These are phyloP conservation scores for Spea multiplicata DNA, from an alignment of 2,113 vertebrate genomes.

Conservation along the genomic window DNA sequence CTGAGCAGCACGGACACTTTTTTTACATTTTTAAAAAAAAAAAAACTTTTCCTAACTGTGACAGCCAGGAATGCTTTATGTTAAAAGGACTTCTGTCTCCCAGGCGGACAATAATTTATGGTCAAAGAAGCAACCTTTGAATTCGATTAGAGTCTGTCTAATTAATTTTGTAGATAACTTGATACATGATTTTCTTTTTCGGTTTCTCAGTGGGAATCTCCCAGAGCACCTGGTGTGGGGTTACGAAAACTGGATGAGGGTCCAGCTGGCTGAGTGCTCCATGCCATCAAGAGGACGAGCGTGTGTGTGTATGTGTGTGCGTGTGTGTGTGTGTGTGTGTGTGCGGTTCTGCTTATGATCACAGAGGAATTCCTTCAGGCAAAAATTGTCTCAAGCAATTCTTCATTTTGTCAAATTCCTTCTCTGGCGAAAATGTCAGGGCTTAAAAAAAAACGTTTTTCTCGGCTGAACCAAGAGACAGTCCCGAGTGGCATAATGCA, in stretches of 20 bases:
- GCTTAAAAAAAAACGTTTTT: too few relatives aligned
- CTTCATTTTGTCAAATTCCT: slow-evolving; percentile 12
- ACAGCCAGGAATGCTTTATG: neutral
- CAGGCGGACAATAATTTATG: neutral
- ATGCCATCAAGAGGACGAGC: slow-evolving; percentile 1
- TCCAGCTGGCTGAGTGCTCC: neutral
- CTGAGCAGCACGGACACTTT: neutral
- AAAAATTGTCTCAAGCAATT: slow-evolving; percentile 5
- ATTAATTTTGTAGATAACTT: slow-evolving; percentile 7
- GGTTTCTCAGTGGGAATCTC: slow-evolving; percentile 1
- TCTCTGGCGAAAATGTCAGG: neutral
- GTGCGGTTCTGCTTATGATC: slow-evolving; percentile 12
- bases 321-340: too few relatives aligned
- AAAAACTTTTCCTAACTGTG: too few relatives aligned
- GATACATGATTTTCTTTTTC: neutral
- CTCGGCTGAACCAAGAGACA: too few relatives aligned
- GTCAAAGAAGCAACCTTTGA: neutral
- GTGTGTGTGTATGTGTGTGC: neutral
- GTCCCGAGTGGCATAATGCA: too few relatives aligned
- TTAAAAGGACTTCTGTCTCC: neutral
- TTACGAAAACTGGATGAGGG: neutral
- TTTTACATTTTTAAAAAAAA: neutral
- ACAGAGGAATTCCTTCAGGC: slow-evolving; percentile 19
- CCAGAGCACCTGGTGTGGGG: neutral
- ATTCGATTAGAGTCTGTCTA: neutral